A percentile compares a stretch with the other conserved stretches of the same genome.
These are phyloP conservation scores for Stegostoma tigrinum DNA, from an alignment of 2,113 vertebrate genomes.

Conservation along the genomic window DNA sequence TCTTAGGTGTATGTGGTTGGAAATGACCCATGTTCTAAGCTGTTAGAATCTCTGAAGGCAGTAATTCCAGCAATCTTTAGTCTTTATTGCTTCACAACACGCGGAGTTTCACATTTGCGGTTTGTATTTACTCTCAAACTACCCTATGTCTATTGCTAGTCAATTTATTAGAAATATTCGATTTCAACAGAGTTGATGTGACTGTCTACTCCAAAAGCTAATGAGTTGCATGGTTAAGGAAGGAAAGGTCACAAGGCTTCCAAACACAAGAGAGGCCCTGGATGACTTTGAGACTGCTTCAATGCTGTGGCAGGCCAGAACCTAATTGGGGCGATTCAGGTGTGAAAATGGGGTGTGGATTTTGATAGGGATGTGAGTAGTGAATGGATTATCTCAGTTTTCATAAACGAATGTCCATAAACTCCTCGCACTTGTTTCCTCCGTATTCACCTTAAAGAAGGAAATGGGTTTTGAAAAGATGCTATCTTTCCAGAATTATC, in stretches of 20 bases:
- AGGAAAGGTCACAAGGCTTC: not conserved
- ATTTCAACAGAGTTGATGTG: not conserved
- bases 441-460: no score
- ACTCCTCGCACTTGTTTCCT: no score
- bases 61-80: constrained; percentile 72
- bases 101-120: constrained; percentile 82
- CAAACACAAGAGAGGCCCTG: not conserved
- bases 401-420: no score
- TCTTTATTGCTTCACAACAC: constrained; percentile 81
- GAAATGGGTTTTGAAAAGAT: no score
- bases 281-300: not conserved
- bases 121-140: constrained; percentile 46
- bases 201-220: no score
- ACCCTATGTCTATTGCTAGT: not conserved
- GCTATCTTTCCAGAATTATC: no score
- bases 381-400: no score
- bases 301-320: not conserved
- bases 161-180: not conserved
- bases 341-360: not conserved
- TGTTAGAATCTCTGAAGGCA: constrained; percentile 61
- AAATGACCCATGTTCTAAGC: constrained; percentile 59
- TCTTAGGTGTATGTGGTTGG: constrained; percentile 78
- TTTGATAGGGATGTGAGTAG: not conserved
- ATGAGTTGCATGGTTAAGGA: not conserved
- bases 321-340: not conserved